phyloP scores from a whole-genome alignment of 2,797 vertebrate genomes.

The Jordanella pulchra region DNA sequence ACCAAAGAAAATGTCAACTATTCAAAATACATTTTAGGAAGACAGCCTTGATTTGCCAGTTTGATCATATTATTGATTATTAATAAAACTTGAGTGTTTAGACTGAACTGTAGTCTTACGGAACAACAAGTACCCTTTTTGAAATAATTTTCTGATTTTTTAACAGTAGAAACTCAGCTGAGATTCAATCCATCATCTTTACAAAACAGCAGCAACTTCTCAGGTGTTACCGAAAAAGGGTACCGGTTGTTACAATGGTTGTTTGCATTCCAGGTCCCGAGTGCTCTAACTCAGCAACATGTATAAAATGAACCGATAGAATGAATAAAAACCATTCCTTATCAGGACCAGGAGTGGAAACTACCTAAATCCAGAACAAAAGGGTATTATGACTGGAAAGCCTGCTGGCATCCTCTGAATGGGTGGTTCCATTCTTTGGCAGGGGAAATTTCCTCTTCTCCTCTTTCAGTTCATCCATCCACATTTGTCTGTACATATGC shows the following conservation, averaged over 20 bases:
- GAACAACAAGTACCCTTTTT: slow-evolving; percentile 10
- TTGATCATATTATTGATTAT: background rate
- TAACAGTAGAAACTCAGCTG: slow-evolving; percentile 34
- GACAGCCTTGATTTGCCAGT: background rate
- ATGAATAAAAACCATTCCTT: slow-evolving; percentile 46
- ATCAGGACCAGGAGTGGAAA: slow-evolving; percentile 45
- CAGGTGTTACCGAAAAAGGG: slow-evolving; percentile 40
- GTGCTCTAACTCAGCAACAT: slow-evolving; percentile 34
- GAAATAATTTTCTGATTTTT: slow-evolving; percentile 46
- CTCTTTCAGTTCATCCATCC: slow-evolving; percentile 83
- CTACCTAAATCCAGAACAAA: slow-evolving; percentile 53
- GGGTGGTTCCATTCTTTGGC: slow-evolving; percentile 95
- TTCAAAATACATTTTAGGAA: slow-evolving; percentile 3
- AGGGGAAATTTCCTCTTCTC: slow-evolving; percentile 88
- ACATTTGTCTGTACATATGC: slow-evolving; percentile 76
- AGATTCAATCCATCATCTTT: slow-evolving; percentile 37
- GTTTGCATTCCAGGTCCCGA: slow-evolving; percentile 40
- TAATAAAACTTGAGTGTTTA: slow-evolving; percentile 23
- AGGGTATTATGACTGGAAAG: slow-evolving; percentile 69
- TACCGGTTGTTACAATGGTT: slow-evolving; percentile 43
- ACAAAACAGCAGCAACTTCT: slow-evolving; percentile 43
- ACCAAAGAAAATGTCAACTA: slow-evolving; percentile 15
- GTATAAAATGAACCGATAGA: slow-evolving; percentile 23
- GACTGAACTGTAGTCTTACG: slow-evolving; percentile 7
- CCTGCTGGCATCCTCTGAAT: slow-evolving; percentile 93